These are phyloP conservation scores for Silurus aristotelis DNA, from an alignment of 2,797 vertebrate species.

Conservation along the genomic window DNA sequence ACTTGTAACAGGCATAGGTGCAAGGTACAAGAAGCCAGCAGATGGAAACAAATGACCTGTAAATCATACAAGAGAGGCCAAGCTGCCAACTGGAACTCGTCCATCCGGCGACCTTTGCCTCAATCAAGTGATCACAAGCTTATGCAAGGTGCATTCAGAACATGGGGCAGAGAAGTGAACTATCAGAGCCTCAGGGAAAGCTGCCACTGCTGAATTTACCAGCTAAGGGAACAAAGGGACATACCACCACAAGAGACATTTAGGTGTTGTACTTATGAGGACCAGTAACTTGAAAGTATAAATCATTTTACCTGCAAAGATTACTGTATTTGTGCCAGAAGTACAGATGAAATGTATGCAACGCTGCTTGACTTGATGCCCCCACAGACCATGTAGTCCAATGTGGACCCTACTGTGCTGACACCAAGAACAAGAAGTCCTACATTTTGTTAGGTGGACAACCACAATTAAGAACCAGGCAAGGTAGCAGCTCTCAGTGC, in stretches of 20 bases:
- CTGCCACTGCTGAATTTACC: background rate
- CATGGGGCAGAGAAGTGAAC: background rate
- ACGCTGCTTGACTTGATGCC: background rate
- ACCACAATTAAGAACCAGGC: background rate
- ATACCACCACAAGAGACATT: background rate
- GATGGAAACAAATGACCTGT: slow-evolving; percentile 14
- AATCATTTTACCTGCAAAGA: background rate
- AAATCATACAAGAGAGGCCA: background rate
- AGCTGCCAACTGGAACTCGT: slow-evolving; percentile 1
- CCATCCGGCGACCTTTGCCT: background rate
- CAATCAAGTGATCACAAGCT: slow-evolving; percentile 1
- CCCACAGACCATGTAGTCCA: background rate
- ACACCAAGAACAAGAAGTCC: background rate
- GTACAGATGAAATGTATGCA: background rate
- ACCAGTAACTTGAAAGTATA: background rate
- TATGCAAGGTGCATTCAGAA: background rate
- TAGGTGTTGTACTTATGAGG: background rate
- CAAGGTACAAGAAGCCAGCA: background rate
- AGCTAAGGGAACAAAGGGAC: background rate
- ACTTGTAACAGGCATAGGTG: background rate
- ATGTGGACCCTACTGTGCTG: background rate
- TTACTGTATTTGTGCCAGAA: background rate
- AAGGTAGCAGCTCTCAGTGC: background rate
- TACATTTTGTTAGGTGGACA: background rate
- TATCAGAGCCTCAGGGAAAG: background rate